Conservation (phyloP, 2,113 vertebrate genomes). For the Micronisus gabar region DNA sequence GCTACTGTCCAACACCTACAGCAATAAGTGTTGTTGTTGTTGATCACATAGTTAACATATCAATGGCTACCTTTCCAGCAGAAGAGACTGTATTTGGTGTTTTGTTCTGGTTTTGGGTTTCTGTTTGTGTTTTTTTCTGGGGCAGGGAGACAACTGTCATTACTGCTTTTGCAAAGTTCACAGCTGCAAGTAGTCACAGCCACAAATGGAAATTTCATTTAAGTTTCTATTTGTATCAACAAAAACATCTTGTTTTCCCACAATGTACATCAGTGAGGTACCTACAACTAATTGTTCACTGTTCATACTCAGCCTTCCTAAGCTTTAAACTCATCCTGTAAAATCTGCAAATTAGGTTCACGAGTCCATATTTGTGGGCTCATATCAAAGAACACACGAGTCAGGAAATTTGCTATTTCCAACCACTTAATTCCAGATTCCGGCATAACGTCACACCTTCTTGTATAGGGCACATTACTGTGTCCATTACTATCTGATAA, state of each 20-base stretch:
- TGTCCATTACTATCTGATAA: background rate
- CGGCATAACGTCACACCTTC: background rate
- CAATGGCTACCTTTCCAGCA: background rate
- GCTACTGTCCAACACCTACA: background rate
- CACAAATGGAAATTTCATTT: background rate
- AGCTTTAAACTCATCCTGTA: background rate
- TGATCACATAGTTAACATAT: background rate
- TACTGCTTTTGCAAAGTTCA: background rate
- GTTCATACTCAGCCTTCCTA: background rate
- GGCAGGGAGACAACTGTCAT: background rate
- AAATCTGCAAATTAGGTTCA: background rate
- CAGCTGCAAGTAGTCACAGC: background rate
- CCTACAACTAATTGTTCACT: background rate
- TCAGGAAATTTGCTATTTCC: background rate
- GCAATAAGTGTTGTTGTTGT: accelerated
- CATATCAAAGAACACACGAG: background rate
- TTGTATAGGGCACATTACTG: background rate
- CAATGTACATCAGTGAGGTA: accelerated
- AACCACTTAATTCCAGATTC: background rate
- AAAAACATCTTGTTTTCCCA: background rate
- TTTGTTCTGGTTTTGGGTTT: background rate
- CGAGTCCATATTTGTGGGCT: background rate
- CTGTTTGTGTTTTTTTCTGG: background rate
- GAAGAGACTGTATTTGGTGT: background rate
- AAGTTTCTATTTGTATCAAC: background rate